These are phyloP conservation scores for Colletes latitarsis DNA, from an alignment of 1,140 invertebrate genomes.

Conservation along the genomic window DNA sequence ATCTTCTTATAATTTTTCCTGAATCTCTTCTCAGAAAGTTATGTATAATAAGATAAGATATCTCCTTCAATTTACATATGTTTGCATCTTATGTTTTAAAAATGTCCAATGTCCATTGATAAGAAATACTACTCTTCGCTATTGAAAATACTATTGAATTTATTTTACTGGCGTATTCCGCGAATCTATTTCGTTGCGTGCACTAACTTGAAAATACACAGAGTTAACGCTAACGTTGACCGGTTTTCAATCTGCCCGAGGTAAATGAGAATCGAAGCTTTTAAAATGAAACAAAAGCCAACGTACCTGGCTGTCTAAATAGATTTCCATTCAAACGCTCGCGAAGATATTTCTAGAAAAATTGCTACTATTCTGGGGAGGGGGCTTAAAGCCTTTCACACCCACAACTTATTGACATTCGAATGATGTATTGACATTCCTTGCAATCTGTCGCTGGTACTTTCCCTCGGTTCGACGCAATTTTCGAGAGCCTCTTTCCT, in stretches of 20 bases:
- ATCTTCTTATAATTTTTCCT: neutral
- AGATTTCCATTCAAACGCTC: neutral
- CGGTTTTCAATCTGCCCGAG: neutral
- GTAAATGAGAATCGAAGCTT: neutral
- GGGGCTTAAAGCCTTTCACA: neutral
- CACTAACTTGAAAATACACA: no score
- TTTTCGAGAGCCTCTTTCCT: neutral
- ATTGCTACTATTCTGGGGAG: slow-evolving; percentile 2
- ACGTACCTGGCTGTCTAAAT: neutral
- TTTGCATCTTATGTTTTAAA: neutral
- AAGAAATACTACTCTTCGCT: neutral
- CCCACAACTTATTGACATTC: slow-evolving; percentile 45
- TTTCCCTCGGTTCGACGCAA: slow-evolving; percentile 38
- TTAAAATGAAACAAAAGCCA: neutral
- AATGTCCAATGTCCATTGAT: neutral
- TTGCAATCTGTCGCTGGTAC: slow-evolving; percentile 46
- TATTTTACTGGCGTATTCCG: no score
- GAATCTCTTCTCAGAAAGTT: neutral
- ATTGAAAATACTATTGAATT: no score
- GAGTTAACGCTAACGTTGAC: no score
- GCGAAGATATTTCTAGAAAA: slow-evolving; percentile 30
- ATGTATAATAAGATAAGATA: neutral
- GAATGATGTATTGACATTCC: slow-evolving; percentile 37
- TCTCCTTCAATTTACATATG: neutral
- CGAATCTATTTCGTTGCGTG: no score